Percentiles rank a stretch among this genome's conserved stretches.
Conservation (phyloP, 2,797 vertebrate genomes). For the Mareca strepera region DNA sequence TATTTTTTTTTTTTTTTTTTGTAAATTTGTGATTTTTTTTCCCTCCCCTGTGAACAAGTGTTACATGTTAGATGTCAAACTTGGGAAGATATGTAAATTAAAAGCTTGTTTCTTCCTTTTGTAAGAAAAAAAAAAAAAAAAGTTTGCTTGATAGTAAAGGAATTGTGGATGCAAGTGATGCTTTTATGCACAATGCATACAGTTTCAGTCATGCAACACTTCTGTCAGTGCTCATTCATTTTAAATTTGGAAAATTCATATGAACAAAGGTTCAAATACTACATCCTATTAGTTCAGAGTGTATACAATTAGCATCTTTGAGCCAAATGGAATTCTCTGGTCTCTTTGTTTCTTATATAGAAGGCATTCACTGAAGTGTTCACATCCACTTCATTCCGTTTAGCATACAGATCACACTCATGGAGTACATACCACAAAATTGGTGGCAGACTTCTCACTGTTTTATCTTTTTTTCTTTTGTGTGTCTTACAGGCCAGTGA, state of each 20-base stretch:
- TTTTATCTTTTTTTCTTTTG: background rate
- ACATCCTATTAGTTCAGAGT: background rate
- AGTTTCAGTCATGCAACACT: background rate
- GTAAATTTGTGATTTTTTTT: background rate
- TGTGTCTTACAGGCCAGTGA: background rate
- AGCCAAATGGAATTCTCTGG: background rate
- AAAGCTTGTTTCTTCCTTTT: background rate
- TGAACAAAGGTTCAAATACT: background rate
- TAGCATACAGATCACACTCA: background rate
- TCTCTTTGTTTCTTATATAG: background rate
- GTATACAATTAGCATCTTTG: background rate
- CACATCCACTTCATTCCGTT: background rate
- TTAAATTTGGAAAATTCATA: background rate
- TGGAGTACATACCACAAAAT: background rate
- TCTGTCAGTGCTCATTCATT: background rate
- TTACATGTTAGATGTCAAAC: background rate
- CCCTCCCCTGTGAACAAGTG: rapidly evolving
- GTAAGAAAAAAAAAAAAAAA: background rate
- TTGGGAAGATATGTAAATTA: background rate
- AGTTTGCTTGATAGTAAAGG: rapidly evolving
- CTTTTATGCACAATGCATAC: rapidly evolving
- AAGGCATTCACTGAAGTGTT: background rate
- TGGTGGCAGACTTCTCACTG: background rate
- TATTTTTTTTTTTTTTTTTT: too few relatives aligned
- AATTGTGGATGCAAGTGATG: background rate